Evolutionary conservation across 2,797 vertebrate genomes (phyloP), one percentile per base, ranked within the genome.

Genomic region (Acridotheres tristis): DNA sequence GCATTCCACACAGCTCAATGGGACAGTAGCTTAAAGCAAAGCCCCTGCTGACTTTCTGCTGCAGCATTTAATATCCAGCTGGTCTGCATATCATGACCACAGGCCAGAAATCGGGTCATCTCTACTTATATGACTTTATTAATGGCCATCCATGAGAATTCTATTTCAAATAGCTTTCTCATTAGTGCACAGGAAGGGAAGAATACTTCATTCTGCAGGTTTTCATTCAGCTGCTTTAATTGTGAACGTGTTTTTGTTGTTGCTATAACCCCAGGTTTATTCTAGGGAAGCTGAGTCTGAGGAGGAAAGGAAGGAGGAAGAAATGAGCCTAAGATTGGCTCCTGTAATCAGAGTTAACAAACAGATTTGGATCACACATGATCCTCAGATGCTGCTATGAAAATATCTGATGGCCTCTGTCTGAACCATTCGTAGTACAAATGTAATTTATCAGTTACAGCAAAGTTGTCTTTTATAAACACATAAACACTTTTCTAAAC

Each of bases 61-160:
- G 10, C 26, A 53, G 32, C 7, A 20, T 12, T 65, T 40, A 5
- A n/a, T 58, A 5, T 47, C 86, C 30, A 34, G 14, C 23, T 17
- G 10, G 7, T 36, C 48, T 54, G 7, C 7, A 4, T n/a, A 15
- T 36, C 0, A 0, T 15, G 26, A 27, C 11, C 11, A 4, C 4
- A 47, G 51, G 55, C n/a, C 38, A 32, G 40, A 55, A 90, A 66
- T 48, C n/a, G 53, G 25, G 4, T 22, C 22, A 51, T 54, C 27
- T 4, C 47, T 72, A 68, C 65, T 47, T 84, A 45, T 47, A 13
- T 27, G 27, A 23, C 6, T 19, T 16, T 53, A 79, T 43, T 62
- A 88, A 47, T 8, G 54, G 34, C 15, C 16, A 25, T 10, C 54
- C 38, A 7, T 16, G 26, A 66, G 63, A 84, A 62, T 16, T 20